Base-by-base conservation (phyloP, 2,797 vertebrate species). In the Fistularia commersonii region DNA sequence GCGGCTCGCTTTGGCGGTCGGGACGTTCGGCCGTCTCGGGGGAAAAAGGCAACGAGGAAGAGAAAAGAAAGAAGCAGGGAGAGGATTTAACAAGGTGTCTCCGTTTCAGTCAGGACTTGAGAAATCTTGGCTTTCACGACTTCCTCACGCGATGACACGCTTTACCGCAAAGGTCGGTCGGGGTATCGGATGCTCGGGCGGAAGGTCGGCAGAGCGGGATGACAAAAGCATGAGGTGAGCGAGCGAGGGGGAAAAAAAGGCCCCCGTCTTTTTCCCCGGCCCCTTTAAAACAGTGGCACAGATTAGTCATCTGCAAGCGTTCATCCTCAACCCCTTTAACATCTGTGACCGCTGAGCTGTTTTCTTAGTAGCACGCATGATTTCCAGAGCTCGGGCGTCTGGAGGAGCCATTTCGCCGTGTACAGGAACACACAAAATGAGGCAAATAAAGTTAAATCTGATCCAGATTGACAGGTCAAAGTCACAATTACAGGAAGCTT, bases 291-390 rank as follows among this genome's bases (percentile, higher is more conserved):
- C 63, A 72, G 71, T 61, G 74, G 76, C 72, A 69, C 61, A 71
- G 73, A 81, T 79, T 61, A 66, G 59, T 86, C 78, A 84, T 84
- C 61, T 80, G 77, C 61, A 56, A 73, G 66, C 48, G 5, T 69
- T 72, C 65, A 71, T 78, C 66, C 51, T 43, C 72, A 86, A 85
- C 54, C 60, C 38, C 51, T 85, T 83, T 76, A 85, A 81, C 86
- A 87, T 85, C 67, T 88, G 81, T 81, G 70, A 63, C 69, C 66
- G 57, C 63, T 48, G 72, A 38, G 11, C 54, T 48, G 69, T 74
- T 80, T 82, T 74, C 67, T 71, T 51, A 46, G 54, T 54, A 59
- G 54, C 62, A 71, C 41, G 47, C 60, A 72, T 61, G 50, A 50
- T 64, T 81, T 79, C 67, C 66, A 79, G 59, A 75, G 64, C 60